Percentiles rank a stretch among this genome's conserved stretches.
These are phyloP conservation scores for Schizothorax lantsangensis DNA, from an alignment of 2,797 vertebrate genomes.

Conservation along the genomic window DNA sequence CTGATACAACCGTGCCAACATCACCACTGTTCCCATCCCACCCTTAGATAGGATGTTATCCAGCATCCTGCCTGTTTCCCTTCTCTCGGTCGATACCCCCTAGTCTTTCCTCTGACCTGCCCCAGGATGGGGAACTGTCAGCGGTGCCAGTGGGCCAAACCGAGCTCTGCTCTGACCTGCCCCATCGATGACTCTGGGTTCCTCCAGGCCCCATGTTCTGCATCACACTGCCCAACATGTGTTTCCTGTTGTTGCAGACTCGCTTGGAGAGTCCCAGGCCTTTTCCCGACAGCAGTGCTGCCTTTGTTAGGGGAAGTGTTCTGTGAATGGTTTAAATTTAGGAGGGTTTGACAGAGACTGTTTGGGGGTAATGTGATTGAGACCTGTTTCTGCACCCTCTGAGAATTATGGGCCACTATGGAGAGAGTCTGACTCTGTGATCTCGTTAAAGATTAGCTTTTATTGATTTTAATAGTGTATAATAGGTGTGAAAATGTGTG, in stretches of 20 bases:
- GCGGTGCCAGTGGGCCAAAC: neutral
- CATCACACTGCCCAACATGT: constrained; percentile 51
- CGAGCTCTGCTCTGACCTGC: constrained; percentile 33
- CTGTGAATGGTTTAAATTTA: constrained; percentile 83
- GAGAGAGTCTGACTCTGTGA: neutral
- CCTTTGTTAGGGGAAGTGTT: constrained; percentile 83
- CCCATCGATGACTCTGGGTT: constrained; percentile 37
- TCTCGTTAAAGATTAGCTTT: neutral
- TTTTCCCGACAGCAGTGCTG: constrained; percentile 85
- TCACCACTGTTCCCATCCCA: constrained; percentile 47
- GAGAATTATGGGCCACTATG: neutral
- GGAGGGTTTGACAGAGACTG: constrained; percentile 68
- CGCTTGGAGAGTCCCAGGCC: constrained; percentile 75
- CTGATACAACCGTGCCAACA: constrained; percentile 36
- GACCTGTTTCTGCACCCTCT: constrained; percentile 9
- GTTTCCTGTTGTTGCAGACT: constrained; percentile 65
- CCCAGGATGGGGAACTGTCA: constrained; percentile 47
- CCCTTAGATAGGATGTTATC: constrained; percentile 57
- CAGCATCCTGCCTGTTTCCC: constrained; percentile 51
- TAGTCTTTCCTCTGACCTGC: constrained; percentile 40
- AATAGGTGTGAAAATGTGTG: constrained; percentile 24
- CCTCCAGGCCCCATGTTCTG: constrained; percentile 8
- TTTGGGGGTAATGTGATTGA: constrained; percentile 47
- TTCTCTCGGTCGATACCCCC: constrained; percentile 23
- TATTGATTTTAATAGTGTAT: neutral